phyloP scores from a whole-genome alignment of 2,797 vertebrate genomes.

The Poecilia gillii region DNA sequence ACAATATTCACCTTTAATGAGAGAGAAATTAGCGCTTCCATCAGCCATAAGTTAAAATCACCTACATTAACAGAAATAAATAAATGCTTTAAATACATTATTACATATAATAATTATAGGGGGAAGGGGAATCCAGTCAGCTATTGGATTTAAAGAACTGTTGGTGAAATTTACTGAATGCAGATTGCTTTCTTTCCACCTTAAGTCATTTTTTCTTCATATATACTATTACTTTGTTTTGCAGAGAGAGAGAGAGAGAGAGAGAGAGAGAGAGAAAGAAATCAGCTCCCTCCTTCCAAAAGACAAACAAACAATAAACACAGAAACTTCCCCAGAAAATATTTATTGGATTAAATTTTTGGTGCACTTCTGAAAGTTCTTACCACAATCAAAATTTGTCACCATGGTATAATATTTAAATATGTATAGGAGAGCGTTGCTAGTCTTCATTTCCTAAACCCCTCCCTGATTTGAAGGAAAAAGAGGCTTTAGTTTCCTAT shows the following conservation, averaged over 20 bases:
- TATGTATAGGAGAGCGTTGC: constrained; percentile 43
- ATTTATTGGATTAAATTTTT: constrained; percentile 71
- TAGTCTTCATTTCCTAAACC: constrained; percentile 51
- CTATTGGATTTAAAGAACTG: background rate
- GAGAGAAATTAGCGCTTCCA: background rate
- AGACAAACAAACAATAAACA: constrained; percentile 15
- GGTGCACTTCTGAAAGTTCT: constrained; percentile 51
- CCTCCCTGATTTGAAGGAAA: constrained; percentile 65
- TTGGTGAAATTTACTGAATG: background rate
- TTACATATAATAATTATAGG: background rate
- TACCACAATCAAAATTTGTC: constrained; percentile 72
- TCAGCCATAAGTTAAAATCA: background rate
- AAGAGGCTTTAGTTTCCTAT: constrained; percentile 62
- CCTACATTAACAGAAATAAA: background rate
- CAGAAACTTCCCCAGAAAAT: constrained; percentile 72
- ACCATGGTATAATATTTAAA: constrained; percentile 73
- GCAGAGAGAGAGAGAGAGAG: constrained; percentile 19
- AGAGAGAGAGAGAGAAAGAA: constrained; percentile 36
- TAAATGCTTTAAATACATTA: background rate
- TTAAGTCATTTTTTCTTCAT: background rate
- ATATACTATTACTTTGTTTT: constrained; percentile 41
- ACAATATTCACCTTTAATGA: background rate
- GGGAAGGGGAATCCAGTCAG: too few species aligned
- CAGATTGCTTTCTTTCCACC: background rate
- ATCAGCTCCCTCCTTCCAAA: constrained; percentile 71